Percentiles rank a stretch among this genome's conserved stretches.
Evolutionary conservation across 2,113 vertebrate genomes (phyloP).

Genomic region (Saccopteryx bilineata): DNA sequence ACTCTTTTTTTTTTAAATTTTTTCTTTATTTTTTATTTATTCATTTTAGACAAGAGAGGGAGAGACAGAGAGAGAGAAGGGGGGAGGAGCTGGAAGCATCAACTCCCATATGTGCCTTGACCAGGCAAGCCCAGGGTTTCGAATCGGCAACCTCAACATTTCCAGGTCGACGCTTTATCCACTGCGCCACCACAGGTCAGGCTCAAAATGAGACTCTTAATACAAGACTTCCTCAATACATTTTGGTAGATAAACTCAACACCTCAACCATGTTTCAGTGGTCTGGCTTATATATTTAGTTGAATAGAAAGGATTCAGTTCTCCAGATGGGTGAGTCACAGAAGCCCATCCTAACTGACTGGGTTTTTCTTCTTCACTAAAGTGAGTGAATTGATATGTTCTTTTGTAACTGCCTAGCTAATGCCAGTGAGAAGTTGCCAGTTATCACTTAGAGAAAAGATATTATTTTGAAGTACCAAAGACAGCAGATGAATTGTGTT

Average conservation of each 20-base stretch:
- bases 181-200: no score
- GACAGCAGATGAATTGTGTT: slow-evolving; percentile 76
- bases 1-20: no score
- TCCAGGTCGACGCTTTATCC: no score
- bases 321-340: slow-evolving; percentile 54
- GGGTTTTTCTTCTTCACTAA: slow-evolving; percentile 62
- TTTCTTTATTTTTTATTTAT: no score
- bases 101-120: no score
- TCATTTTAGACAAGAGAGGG: no score
- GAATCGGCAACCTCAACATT: no score
- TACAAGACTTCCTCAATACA: slow-evolving; percentile 47
- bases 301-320: slow-evolving; percentile 45
- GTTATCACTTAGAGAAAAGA: slow-evolving; percentile 72
- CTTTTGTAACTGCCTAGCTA: slow-evolving; percentile 59
- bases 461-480: slow-evolving; percentile 78
- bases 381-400: slow-evolving; percentile 71
- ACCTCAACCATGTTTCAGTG: background rate
- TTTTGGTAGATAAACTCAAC: slow-evolving; percentile 20
- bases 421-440: slow-evolving; percentile 74
- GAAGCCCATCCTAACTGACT: slow-evolving; percentile 51
- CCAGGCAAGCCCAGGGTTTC: no score
- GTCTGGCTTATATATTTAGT: background rate
- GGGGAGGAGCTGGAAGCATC: no score
- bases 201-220: background rate
- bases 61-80: no score